Evolutionary conservation across 2,113 vertebrate genomes (phyloP).

Genomic region (Phrynocephalus versicolor): DNA sequence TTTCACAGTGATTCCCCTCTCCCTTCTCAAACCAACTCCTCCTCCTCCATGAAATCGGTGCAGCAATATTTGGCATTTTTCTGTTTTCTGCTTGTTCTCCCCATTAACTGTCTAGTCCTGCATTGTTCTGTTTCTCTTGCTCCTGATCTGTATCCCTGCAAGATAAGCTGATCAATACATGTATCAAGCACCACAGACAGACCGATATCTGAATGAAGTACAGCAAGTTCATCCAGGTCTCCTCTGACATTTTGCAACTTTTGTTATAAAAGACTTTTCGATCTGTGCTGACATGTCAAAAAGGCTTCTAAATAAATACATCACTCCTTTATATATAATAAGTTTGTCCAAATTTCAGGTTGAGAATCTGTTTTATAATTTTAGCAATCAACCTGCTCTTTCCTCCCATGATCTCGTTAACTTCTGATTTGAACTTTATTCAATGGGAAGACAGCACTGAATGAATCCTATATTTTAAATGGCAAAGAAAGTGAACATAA

Average conservation of each 20-base stretch:
- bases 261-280: constrained; percentile 1
- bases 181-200: rapidly evolving
- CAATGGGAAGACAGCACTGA: neutral
- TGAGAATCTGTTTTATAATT: neutral
- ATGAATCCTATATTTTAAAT: neutral
- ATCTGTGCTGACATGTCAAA: constrained; percentile 31
- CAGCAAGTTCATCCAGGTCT: constrained; percentile 35
- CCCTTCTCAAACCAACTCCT: neutral
- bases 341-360: neutral
- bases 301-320: constrained; percentile 3
- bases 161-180: neutral
- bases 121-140: neutral
- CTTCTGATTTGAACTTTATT: neutral
- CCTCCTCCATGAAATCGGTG: neutral
- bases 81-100: constrained; percentile 17
- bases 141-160: neutral
- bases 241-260: constrained; percentile 36
- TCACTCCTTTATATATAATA: constrained; percentile 5
- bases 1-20: neutral
- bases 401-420: neutral
- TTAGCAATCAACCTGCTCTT: rapidly evolving
- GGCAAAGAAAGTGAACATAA: constrained; percentile 5
- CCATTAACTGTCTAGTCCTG: neutral
- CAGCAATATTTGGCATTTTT: neutral
- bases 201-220: neutral